Percentiles rank a stretch among this genome's conserved stretches.
Evolutionary conservation across 1,140 invertebrate species (phyloP).

Genomic region (Bombyx mandarina): DNA sequence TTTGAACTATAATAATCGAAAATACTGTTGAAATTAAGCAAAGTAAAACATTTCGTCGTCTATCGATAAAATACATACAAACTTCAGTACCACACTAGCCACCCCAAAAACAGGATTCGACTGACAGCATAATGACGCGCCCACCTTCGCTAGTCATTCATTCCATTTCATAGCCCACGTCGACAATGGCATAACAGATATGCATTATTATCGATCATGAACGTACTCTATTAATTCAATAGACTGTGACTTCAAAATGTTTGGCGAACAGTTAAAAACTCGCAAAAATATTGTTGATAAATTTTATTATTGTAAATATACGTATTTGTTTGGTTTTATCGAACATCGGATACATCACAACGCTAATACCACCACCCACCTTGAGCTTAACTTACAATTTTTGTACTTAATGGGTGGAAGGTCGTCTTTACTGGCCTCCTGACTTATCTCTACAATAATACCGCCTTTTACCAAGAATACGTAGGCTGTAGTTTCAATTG

Average conservation of each 20-base stretch:
- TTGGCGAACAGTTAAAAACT: too few relatives aligned
- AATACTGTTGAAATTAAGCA: too few relatives aligned
- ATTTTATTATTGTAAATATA: too few relatives aligned
- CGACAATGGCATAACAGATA: constrained; percentile 61
- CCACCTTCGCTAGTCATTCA: constrained; percentile 43
- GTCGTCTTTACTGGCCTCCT: too few relatives aligned
- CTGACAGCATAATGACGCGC: constrained; percentile 50
- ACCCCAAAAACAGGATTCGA: constrained; percentile 33
- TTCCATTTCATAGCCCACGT: constrained; percentile 32
- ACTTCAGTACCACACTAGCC: constrained; percentile 22
- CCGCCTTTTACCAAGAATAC: too few relatives aligned
- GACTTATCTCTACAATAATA: too few relatives aligned
- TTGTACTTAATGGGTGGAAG: neutral
- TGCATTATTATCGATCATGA: constrained; percentile 48
- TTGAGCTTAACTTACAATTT: neutral
- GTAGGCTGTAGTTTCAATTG: too few relatives aligned
- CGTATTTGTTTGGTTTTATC: too few relatives aligned
- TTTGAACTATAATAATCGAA: too few relatives aligned
- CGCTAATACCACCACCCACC: neutral
- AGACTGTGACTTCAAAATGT: constrained; percentile 10
- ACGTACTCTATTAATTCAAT: constrained; percentile 44
- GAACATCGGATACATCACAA: too few relatives aligned
- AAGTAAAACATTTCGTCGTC: neutral
- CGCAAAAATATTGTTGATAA: too few relatives aligned
- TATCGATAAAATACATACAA: constrained; percentile 6